These are phyloP conservation scores for Porites lobata DNA, from an alignment of 92 coral and sea anemone genomes.

Conservation along the genomic window DNA sequence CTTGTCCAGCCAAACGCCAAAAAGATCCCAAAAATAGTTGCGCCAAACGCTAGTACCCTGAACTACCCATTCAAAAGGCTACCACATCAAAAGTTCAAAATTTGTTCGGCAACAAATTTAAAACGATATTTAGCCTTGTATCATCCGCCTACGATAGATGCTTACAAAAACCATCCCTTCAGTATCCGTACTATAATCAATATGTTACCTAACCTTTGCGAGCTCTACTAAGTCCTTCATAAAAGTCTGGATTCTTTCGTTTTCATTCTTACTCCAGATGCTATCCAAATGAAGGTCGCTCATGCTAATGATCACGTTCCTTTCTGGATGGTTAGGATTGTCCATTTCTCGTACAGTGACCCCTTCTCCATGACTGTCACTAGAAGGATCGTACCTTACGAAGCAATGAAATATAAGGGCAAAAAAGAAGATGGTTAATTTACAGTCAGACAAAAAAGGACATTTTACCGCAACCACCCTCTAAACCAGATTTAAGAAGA, in stretches of 20 bases:
- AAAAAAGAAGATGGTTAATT: not conserved
- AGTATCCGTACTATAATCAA: not conserved
- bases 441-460: too few species aligned
- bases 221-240: constrained; percentile 24
- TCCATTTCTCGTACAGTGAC: constrained; percentile 41
- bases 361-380: constrained; percentile 15
- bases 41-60: too few species aligned
- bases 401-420: not conserved
- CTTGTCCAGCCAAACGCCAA: too few species aligned
- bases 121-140: too few species aligned
- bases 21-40: too few species aligned
- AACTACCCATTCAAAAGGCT: too few species aligned
- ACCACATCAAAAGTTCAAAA: too few species aligned
- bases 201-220: constrained; percentile 26
- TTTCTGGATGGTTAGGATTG: constrained; percentile 29
- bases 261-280: constrained; percentile 35
- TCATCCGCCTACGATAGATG: not conserved
- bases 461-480: too few species aligned
- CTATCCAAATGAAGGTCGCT: constrained; percentile 54
- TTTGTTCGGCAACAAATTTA: too few species aligned
- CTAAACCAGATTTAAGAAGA: too few species aligned
- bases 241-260: constrained; percentile 28
- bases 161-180: not conserved
- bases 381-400: constrained; percentile 34
- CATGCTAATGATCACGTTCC: constrained; percentile 26